These are phyloP conservation scores for Eristalis tenax DNA, from an alignment of 2,888 invertebrate species.

Conservation along the genomic window DNA sequence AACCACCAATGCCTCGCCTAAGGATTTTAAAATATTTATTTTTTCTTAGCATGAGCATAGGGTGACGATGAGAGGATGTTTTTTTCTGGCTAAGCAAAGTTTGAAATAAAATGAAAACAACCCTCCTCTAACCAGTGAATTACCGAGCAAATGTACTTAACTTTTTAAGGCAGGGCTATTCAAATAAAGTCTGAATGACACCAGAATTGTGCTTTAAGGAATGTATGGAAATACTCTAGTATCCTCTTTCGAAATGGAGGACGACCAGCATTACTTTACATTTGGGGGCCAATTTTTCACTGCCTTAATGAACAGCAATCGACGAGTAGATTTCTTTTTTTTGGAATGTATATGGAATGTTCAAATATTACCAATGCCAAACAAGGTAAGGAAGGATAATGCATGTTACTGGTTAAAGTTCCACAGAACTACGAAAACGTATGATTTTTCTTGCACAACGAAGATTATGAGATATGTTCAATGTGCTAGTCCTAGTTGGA, in stretches of 20 bases:
- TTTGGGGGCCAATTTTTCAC: constrained; percentile 58
- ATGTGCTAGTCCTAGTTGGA: no score
- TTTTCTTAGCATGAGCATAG: constrained; percentile 5
- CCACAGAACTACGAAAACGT: no score
- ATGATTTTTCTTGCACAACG: no score
- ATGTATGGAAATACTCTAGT: constrained; percentile 36
- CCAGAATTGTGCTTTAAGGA: constrained; percentile 58
- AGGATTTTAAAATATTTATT: constrained; percentile 34
- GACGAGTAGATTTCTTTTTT: not conserved
- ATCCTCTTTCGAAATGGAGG: not conserved
- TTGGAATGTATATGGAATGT: not conserved
- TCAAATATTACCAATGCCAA: no score
- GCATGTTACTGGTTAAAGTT: no score
- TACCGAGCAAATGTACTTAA: constrained; percentile 65
- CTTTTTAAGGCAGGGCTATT: constrained; percentile 66
- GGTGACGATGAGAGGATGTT: constrained; percentile 13
- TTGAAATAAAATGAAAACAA: constrained; percentile 29
- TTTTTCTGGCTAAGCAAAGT: not conserved
- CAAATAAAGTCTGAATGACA: constrained; percentile 71
- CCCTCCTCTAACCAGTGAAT: constrained; percentile 50
- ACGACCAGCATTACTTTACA: constrained; percentile 56
- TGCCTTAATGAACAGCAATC: no score
- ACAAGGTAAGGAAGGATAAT: no score
- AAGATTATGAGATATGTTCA: no score
- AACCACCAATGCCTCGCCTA: constrained; percentile 39